phyloP scores from a whole-genome alignment of 2,888 invertebrate genomes.

The Polietes domitor region DNA sequence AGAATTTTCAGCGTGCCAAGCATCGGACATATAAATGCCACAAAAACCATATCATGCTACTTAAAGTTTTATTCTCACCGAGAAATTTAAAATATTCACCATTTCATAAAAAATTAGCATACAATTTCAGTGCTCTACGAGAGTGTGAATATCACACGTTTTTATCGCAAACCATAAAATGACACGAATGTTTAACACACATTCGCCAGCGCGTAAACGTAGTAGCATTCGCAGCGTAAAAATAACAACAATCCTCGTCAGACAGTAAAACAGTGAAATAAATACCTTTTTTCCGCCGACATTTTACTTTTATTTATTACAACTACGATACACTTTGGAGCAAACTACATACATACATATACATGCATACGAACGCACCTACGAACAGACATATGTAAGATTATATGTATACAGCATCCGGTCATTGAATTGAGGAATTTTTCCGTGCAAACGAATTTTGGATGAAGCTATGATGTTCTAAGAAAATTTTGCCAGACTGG shows the following conservation, averaged over 20 bases:
- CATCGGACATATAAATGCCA: too few species aligned
- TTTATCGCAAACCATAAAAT: constrained; percentile 11
- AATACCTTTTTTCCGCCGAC: constrained; percentile 28
- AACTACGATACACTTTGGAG: constrained; percentile 25
- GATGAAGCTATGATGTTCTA: too few species aligned
- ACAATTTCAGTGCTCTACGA: background rate
- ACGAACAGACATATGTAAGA: background rate
- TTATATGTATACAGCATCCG: too few species aligned
- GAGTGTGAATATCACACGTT: background rate
- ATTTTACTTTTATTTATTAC: constrained; percentile 29
- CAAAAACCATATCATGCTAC: too few species aligned
- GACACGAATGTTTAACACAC: constrained; percentile 4
- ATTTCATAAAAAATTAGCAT: background rate
- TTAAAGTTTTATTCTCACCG: too few species aligned
- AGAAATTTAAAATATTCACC: too few species aligned
- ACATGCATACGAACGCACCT: background rate
- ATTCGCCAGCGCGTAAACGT: background rate
- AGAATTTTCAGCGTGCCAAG: too few species aligned
- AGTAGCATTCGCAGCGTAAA: background rate
- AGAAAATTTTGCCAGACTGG: too few species aligned
- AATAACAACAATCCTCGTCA: background rate
- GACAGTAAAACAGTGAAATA: constrained; percentile 16
- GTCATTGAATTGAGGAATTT: too few species aligned
- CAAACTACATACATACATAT: background rate
- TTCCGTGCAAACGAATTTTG: too few species aligned